Evolutionary conservation across 2,797 vertebrate genomes (phyloP).

Genomic region (Bradypodion ventrale): DNA sequence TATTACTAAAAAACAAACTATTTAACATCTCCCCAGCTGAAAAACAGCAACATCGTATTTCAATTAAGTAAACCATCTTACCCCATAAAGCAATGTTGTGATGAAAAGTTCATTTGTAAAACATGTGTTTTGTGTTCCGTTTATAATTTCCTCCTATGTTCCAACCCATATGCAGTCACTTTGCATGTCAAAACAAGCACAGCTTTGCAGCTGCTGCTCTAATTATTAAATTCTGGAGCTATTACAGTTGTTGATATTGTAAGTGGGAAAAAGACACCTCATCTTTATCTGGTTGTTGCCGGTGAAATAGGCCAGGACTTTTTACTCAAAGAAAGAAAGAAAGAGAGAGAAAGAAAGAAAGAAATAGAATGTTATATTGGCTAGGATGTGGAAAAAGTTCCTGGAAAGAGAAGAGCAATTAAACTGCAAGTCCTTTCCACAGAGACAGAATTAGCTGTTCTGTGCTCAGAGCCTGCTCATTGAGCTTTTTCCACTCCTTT

Average conservation of each 20-base stretch:
- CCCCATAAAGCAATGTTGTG: constrained; percentile 27
- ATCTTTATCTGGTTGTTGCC: constrained; percentile 25
- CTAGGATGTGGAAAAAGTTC: background rate
- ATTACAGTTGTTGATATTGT: constrained; percentile 41
- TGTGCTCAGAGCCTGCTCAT: background rate
- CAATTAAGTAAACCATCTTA: constrained; percentile 33
- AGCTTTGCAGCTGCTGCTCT: constrained; percentile 35
- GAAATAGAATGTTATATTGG: background rate
- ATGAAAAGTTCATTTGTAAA: constrained; percentile 46
- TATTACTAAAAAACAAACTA: background rate
- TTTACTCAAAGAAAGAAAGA: background rate
- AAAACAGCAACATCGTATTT: constrained; percentile 18
- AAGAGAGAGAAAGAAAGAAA: background rate
- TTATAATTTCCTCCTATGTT: constrained; percentile 41
- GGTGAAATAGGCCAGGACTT: constrained; percentile 7
- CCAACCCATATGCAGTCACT: constrained; percentile 50
- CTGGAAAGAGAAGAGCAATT: background rate
- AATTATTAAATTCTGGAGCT: constrained; percentile 53
- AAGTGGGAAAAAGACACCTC: constrained; percentile 39
- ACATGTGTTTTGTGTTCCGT: constrained; percentile 53
- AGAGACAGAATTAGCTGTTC: background rate
- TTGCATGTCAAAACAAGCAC: constrained; percentile 61
- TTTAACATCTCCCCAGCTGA: constrained; percentile 23
- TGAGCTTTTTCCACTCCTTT: too few relatives aligned
- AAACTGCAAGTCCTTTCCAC: background rate